Conservation (phyloP, 2,113 vertebrate species). For the Anoplopoma fimbria region DNA sequence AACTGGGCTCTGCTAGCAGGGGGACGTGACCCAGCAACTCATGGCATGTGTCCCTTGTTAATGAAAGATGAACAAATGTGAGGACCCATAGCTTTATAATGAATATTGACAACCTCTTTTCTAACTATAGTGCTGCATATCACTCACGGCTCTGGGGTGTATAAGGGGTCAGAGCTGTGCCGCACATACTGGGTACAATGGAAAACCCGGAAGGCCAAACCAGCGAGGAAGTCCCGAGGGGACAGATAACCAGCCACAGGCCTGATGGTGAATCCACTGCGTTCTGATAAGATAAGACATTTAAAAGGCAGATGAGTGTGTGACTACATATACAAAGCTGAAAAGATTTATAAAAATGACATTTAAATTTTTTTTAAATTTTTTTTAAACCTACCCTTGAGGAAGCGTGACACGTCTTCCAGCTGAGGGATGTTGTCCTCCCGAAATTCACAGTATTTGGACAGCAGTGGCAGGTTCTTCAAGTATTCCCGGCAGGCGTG, state of each 20-base stretch:
- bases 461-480: slow-evolving; percentile 95
- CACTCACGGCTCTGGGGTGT: slow-evolving; percentile 99
- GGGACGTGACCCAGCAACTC: slow-evolving; percentile 97
- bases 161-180: slow-evolving; percentile 96
- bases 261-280: slow-evolving; percentile 94
- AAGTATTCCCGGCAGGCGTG: slow-evolving; percentile 96
- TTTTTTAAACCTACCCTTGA: slow-evolving; percentile 85
- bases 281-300: slow-evolving; percentile 84
- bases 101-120: not conserved
- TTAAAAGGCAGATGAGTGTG: not conserved
- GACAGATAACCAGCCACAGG: slow-evolving; percentile 97
- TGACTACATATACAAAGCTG: not conserved
- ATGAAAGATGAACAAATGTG: slow-evolving; percentile 10
- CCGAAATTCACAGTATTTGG: slow-evolving; percentile 92
- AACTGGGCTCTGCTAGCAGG: slow-evolving; percentile 96
- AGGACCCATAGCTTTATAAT: not conserved
- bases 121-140: not conserved
- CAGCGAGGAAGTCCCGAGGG: slow-evolving; percentile 96
- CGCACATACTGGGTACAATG: slow-evolving; percentile 98
- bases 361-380: not conserved
- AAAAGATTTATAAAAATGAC: not conserved
- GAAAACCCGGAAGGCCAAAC: slow-evolving; percentile 97
- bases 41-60: slow-evolving; percentile 94
- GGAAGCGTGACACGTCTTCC: slow-evolving; percentile 95
- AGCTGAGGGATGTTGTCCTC: slow-evolving; percentile 98